Base-by-base conservation (phyloP, 2,797 vertebrate genomes). In the Neosilurus mollespiculum region DNA sequence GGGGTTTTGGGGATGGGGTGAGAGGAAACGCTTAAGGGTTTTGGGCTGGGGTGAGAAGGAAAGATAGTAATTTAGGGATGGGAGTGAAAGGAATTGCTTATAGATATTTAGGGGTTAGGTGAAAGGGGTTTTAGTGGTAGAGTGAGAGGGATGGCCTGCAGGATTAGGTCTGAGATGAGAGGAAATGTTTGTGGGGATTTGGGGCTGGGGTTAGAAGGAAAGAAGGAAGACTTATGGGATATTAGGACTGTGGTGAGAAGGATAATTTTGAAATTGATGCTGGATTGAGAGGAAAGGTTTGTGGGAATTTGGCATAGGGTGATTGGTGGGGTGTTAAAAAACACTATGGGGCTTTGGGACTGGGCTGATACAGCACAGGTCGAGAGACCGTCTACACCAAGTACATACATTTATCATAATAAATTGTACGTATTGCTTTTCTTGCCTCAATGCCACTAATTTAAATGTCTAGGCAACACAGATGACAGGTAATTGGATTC, bases 401-500 rank as follows among this genome's bases (percentile, higher is more conserved):
- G 81, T 78, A 86, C 90, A 89, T 83, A 86, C 71, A 80, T 86
- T 72, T 51, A 71, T 86, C 79, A 67, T 84, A 81, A 88, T 80
- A 85, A 90, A 89, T 88, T 71, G 34, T 16, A 58, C 81, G 76
- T 26, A 58, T 62, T 65, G 11, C 78, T 84, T 81, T 72, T 18
- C 64, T 51, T 82, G 78, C 61, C 61, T 80, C 77, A 84, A 82
- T 87, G 76, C 49, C 43, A 14, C 14, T 67, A 83, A 82, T 84
- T 69, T 69, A 81, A 87, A 88, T 37, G n/a, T 80, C 83, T 81
- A 79, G 86, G 64, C 34, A 58, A 84, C 34, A 75, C 12, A 56
- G 71, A 88, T 87, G 88, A 81, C 69, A 71, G 58, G 43, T 89
- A 80, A 89, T 91, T 80, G 37, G 58, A 56, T 77, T 87, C 88